Conservation (phyloP, 2,888 invertebrate species). For the Andrena hattorfiana region DNA sequence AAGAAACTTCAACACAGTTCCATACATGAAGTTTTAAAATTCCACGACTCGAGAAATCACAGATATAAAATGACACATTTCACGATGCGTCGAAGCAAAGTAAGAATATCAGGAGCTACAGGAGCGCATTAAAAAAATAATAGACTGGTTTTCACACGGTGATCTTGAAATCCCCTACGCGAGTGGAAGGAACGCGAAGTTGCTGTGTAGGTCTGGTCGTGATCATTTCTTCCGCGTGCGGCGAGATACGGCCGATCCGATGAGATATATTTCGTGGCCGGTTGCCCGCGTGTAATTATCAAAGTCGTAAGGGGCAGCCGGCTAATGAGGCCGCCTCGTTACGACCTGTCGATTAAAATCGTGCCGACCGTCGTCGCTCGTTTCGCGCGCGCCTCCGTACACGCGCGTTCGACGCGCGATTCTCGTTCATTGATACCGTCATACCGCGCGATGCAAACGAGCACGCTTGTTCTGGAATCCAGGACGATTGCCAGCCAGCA, state of each 20-base stretch:
- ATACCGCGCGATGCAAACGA: constrained; percentile 35
- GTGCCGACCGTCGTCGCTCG: constrained; percentile 54
- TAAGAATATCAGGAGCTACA: background rate
- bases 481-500: constrained; percentile 8
- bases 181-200: background rate
- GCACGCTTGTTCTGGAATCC: constrained; percentile 27
- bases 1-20: background rate
- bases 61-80: background rate
- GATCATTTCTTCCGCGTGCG: constrained; percentile 43
- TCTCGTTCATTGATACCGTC: constrained; percentile 63
- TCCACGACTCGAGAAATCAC: background rate
- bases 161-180: background rate
- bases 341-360: constrained; percentile 76
- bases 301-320: constrained; percentile 66
- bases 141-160: constrained; percentile 3
- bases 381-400: constrained; percentile 38
- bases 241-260: constrained; percentile 45
- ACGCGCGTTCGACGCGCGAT: constrained; percentile 33
- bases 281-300: constrained; percentile 71
- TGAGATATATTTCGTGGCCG: constrained; percentile 58
- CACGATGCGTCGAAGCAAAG: background rate
- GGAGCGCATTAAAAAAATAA: background rate
- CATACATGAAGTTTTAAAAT: background rate
- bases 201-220: background rate
- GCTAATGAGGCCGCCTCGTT: constrained; percentile 75